phyloP scores from a whole-genome alignment of 2,888 invertebrate genomes.

The Ctenicera cuprea region DNA sequence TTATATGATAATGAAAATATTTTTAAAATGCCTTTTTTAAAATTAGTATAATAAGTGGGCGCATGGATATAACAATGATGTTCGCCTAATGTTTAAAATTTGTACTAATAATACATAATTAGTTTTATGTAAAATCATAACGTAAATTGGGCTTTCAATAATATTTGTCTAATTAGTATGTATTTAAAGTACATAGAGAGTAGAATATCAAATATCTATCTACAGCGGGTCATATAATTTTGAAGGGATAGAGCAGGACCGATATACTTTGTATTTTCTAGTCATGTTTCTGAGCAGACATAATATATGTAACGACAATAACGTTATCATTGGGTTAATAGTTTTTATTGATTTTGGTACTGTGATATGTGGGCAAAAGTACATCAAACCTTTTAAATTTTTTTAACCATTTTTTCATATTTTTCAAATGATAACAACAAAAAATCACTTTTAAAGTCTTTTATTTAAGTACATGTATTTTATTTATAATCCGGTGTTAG shows the following conservation, averaged over 20 bases:
- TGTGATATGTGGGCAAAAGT: constrained; percentile 63
- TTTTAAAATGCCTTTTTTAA: constrained; percentile 71
- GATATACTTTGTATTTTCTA: constrained; percentile 60
- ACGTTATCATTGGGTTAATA: constrained; percentile 59
- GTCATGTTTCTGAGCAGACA: constrained; percentile 63
- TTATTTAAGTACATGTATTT: not conserved
- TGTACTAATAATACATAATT: constrained; percentile 61
- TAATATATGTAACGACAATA: constrained; percentile 63
- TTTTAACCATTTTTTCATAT: not conserved
- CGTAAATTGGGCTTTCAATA: constrained; percentile 66
- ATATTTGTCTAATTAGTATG: constrained; percentile 63
- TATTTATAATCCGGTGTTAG: constrained; percentile 13
- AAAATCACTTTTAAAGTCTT: constrained; percentile 4
- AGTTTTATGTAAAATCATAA: constrained; percentile 62
- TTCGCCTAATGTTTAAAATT: constrained; percentile 57
- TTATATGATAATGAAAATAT: constrained; percentile 64
- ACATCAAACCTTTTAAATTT: constrained; percentile 45
- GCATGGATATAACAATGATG: constrained; percentile 54
- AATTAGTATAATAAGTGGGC: constrained; percentile 58
- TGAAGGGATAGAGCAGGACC: constrained; percentile 49
- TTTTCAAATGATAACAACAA: not conserved
- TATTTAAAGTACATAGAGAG: constrained; percentile 55
- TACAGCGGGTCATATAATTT: constrained; percentile 47
- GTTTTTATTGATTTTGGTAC: constrained; percentile 61
- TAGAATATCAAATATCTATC: constrained; percentile 49